These are phyloP conservation scores for Hystrix cristata DNA, from an alignment of 2,113 vertebrate genomes.

Conservation along the genomic window DNA sequence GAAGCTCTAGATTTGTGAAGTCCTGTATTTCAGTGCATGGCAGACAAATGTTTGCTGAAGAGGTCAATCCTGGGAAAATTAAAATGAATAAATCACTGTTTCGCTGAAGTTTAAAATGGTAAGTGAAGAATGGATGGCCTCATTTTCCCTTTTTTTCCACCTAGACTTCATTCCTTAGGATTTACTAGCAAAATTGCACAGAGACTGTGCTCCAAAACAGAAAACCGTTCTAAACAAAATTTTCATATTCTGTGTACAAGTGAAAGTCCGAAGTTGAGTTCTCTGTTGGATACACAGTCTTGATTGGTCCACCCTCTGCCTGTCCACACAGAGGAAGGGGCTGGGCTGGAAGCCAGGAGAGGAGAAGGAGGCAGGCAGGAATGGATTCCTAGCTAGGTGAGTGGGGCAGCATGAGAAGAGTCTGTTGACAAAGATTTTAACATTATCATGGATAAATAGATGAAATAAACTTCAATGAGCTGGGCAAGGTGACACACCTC, in stretches of 20 bases:
- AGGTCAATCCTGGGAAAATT: conserved; percentile 1
- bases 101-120: conserved; percentile 37
- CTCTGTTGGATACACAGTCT: conserved; percentile 58
- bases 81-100: neutral
- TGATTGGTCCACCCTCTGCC: conserved; percentile 56
- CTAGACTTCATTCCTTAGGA: conserved; percentile 53
- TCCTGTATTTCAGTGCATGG: neutral
- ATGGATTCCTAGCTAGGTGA: neutral
- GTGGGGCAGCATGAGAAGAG: neutral
- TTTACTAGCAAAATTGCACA: conserved; percentile 65
- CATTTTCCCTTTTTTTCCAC: conserved; percentile 56
- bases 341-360: conserved; percentile 41
- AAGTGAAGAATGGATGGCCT: conserved; percentile 42
- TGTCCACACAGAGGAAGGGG: conserved; percentile 3
- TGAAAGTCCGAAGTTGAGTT: conserved; percentile 68
- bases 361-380: neutral
- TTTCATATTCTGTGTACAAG: conserved; percentile 69
- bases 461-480: neutral
- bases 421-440: neutral
- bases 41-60: conserved; percentile 48
- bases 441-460: conserved; percentile 25
- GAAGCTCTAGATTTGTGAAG: neutral
- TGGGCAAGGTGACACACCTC: neutral
- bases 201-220: conserved; percentile 70
- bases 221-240: conserved; percentile 69